Conservation (phyloP, 2,888 invertebrate species). For the Boloria selene region DNA sequence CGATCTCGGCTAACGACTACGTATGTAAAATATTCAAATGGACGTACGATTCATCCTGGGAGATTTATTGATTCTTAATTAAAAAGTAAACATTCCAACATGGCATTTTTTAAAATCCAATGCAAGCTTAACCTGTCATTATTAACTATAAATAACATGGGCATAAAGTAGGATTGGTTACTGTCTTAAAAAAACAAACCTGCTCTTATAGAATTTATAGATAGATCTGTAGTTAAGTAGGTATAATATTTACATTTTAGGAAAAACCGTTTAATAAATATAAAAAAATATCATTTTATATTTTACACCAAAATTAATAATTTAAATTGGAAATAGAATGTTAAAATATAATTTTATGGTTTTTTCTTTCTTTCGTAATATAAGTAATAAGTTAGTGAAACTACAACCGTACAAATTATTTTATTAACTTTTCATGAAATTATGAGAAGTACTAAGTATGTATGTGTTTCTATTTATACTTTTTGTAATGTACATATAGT, state of each 20-base stretch:
- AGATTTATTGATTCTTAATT: constrained; percentile 32
- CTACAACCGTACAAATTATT: too few relatives aligned
- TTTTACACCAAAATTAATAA: too few relatives aligned
- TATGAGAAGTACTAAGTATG: too few relatives aligned
- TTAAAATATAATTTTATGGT: too few relatives aligned
- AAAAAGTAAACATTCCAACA: constrained; percentile 25
- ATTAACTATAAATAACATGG: constrained; percentile 28
- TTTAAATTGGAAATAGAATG: too few relatives aligned
- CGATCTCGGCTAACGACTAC: constrained; percentile 23
- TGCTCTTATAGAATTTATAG: constrained; percentile 9
- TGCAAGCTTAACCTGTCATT: constrained; percentile 30
- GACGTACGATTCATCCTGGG: constrained; percentile 25
- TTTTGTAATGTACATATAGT: constrained; percentile 1
- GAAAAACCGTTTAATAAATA: too few relatives aligned
- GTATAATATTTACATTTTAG: neutral
- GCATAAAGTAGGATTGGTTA: constrained; percentile 4
- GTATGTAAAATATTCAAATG: constrained; percentile 27
- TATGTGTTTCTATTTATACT: too few relatives aligned
- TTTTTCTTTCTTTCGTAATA: too few relatives aligned
- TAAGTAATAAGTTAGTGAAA: too few relatives aligned
- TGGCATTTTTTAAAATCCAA: constrained; percentile 19
- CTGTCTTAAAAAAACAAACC: constrained; percentile 12
- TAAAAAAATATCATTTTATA: too few relatives aligned
- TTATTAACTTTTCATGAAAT: too few relatives aligned
- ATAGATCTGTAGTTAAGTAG: neutral